These are phyloP conservation scores for Catostomus latipinnis DNA, from an alignment of 2,797 vertebrate genomes.

Conservation along the genomic window DNA sequence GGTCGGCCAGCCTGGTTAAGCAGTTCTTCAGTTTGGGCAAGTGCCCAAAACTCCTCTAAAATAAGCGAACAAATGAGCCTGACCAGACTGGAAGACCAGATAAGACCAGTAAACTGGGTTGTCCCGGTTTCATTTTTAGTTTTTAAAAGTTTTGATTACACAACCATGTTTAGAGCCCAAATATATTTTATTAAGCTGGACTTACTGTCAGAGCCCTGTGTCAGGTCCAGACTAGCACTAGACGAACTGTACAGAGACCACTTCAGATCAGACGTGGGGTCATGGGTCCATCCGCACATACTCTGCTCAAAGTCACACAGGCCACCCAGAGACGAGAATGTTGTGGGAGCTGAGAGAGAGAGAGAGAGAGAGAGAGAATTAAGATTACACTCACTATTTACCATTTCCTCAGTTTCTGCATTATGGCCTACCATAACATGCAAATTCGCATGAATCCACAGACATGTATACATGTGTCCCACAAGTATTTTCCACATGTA, in stretches of 20 bases:
- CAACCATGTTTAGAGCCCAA: too few species aligned
- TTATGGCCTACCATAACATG: constrained; percentile 9
- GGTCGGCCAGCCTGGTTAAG: too few species aligned
- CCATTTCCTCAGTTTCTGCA: constrained; percentile 63
- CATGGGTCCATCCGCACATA: constrained; percentile 92
- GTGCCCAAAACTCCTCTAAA: too few species aligned
- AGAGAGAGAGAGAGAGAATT: neutral
- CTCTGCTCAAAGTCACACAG: constrained; percentile 92
- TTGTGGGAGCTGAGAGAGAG: constrained; percentile 65
- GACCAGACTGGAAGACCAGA: too few species aligned
- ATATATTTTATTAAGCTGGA: constrained; percentile 24
- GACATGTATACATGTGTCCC: neutral
- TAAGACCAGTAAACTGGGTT: too few species aligned
- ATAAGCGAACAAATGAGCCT: too few species aligned
- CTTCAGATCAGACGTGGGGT: constrained; percentile 84
- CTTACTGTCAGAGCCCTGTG: constrained; percentile 76
- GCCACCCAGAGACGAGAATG: constrained; percentile 78
- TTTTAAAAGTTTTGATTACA: too few species aligned
- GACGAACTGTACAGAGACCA: constrained; percentile 85
- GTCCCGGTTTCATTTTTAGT: too few species aligned
- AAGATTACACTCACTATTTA: constrained; percentile 59
- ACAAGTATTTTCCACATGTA: neutral
- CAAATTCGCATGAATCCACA: constrained; percentile 28
- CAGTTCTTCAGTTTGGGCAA: too few species aligned
- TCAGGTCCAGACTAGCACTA: constrained; percentile 72